Base-by-base conservation (phyloP, 1,140 invertebrate species). In the Pissodes strobi region DNA sequence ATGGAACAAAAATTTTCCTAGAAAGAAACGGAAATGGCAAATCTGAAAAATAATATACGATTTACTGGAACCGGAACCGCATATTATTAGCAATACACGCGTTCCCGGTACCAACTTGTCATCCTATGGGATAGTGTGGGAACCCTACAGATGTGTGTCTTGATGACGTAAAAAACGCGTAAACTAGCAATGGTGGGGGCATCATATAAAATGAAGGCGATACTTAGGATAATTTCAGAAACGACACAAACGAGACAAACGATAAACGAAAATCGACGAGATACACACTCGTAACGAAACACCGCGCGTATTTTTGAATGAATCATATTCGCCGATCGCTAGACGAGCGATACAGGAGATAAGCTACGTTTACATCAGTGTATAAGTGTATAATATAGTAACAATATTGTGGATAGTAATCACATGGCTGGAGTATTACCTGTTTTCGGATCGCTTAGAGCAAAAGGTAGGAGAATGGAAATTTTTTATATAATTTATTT, bases 231-330 rank as follows among this genome's bases (percentile, higher is more conserved):
- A 45, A 59, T 59, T 59, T 59, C 56, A 59, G 56, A 59, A 59
- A 59, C 56, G 56, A 59, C 56, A 48, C 12, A n/a, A n/a, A 46
- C 56, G 56, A 59, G 56, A 59, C 43, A 59, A 59, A 59, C 53
- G 53, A 57, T 27, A 23, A 41, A 57, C 52, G 52, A 55, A 39
- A 30, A 6, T 48, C 56, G 56, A 48, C 56, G 56, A 48, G 22
- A 27, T 12, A 38, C 15, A 58, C 19, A 18, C 53, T 19, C 13
- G 25, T 21, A 23, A 59, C 41, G 43, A 45, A 46, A 59, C 19
- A 56, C 17, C 56, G 56, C 58, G 58, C 58, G 58, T 23, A 51
- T 23, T 51, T 61, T 61, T 52, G 46, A 39, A 61, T 61, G 58
- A 61, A 61, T 61, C 58, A 61, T 22, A 15, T 9, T 2, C 19